phyloP scores from a whole-genome alignment of 2,797 vertebrate genomes.

The Capromys pilorides region DNA sequence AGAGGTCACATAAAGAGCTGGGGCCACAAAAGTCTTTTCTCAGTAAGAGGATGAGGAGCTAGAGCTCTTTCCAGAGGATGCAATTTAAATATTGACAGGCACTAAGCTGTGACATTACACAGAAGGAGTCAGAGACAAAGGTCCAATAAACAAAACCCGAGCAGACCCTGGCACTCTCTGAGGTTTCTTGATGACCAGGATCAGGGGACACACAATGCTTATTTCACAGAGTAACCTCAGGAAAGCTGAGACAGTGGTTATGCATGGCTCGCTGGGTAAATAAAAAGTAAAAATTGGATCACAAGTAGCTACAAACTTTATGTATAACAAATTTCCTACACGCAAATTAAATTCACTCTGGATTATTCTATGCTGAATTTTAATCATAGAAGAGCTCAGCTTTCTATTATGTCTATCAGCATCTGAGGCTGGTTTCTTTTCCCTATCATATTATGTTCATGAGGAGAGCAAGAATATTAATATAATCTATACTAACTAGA shows the following conservation, averaged over 20 bases:
- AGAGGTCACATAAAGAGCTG: constrained; percentile 61
- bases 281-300: neutral
- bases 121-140: constrained; percentile 19
- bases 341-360: constrained; percentile 45
- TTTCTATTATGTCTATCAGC: neutral
- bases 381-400: constrained; percentile 26
- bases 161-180: neutral
- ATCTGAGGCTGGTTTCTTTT: neutral
- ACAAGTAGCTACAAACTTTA: constrained; percentile 36
- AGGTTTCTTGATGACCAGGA: neutral
- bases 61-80: neutral
- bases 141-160: neutral
- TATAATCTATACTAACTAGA: constrained; percentile 37
- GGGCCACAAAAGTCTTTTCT: constrained; percentile 33
- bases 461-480: constrained; percentile 15
- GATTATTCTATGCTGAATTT: constrained; percentile 43
- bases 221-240: constrained; percentile 2
- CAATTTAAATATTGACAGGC: constrained; percentile 58
- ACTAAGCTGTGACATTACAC: constrained; percentile 48
- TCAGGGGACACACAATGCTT: neutral
- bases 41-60: neutral
- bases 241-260: constrained; percentile 13
- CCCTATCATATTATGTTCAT: neutral
- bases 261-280: neutral
- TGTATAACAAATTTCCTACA: constrained; percentile 35